These are phyloP conservation scores for Plectrocnemia conspersa DNA, from an alignment of 1,140 invertebrate genomes.

Conservation along the genomic window DNA sequence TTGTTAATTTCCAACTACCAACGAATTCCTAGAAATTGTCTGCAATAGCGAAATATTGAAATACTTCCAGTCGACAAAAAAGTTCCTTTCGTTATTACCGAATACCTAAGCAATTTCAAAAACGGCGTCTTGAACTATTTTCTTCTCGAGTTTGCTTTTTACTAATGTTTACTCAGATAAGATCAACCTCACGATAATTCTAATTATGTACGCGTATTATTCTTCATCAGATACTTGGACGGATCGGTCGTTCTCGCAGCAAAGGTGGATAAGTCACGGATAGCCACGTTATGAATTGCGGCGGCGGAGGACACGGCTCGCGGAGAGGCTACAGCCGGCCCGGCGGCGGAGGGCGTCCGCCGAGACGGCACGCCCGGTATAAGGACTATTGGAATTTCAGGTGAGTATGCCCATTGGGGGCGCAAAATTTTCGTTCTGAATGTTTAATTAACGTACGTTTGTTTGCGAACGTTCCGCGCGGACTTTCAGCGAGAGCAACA, in stretches of 20 bases:
- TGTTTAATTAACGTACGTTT: not conserved
- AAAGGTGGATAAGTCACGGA: not conserved
- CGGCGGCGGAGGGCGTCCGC: slow-evolving; percentile 30
- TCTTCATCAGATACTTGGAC: slow-evolving; percentile 1
- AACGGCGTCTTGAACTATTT: not conserved
- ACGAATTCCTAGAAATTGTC: no score
- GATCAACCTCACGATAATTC: not conserved
- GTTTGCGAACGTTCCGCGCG: no score
- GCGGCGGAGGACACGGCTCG: slow-evolving; percentile 27
- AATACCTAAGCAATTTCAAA: no score
- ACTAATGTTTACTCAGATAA: not conserved
- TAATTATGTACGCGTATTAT: not conserved
- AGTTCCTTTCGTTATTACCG: no score
- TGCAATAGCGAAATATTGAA: no score
- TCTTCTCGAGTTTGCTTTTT: not conserved
- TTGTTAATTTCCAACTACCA: no score
- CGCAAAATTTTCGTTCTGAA: not conserved
- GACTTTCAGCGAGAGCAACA: slow-evolving; percentile 29
- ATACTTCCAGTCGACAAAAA: no score
- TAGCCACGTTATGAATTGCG: slow-evolving; percentile 26
- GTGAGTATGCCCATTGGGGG: slow-evolving; percentile 11
- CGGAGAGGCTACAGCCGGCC: slow-evolving; percentile 29
- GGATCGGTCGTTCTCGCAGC: not conserved
- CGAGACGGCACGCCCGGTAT: slow-evolving; percentile 29
- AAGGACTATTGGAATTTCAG: slow-evolving; percentile 35